A percentile compares a stretch with the other conserved stretches of the same genome.
These are phyloP conservation scores for Drosophila pachea DNA, from an alignment of 1,140 invertebrate genomes.

Conservation along the genomic window DNA sequence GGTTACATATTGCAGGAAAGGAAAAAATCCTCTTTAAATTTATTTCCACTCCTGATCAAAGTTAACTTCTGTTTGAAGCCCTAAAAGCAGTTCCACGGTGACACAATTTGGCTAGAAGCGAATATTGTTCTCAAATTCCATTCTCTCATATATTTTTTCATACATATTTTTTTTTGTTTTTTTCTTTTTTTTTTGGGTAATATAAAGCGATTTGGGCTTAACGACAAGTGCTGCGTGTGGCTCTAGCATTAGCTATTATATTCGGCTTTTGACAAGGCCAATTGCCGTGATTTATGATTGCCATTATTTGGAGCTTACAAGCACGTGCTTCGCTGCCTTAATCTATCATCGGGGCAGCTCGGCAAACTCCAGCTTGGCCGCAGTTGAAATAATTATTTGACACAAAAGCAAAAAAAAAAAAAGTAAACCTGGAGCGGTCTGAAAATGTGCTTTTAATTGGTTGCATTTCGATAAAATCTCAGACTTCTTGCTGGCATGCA, in stretches of 20 bases:
- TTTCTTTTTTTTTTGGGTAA: constrained; percentile 1
- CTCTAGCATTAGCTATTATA: constrained; percentile 53
- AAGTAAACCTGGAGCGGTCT: neutral
- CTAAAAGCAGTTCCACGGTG: too few relatives aligned
- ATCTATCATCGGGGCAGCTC: constrained; percentile 29
- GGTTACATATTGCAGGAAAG: too few relatives aligned
- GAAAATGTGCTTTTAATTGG: constrained; percentile 12
- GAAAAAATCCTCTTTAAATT: too few relatives aligned
- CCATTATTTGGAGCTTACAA: constrained; percentile 62
- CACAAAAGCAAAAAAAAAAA: constrained; percentile 5
- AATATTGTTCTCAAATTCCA: constrained; percentile 1
- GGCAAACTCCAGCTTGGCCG: constrained; percentile 34
- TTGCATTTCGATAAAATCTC: neutral
- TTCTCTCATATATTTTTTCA: neutral
- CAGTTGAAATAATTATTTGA: constrained; percentile 19
- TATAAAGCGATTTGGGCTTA: neutral
- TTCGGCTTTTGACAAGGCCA: constrained; percentile 61
- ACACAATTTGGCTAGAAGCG: neutral
- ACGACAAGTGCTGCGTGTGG: constrained; percentile 50
- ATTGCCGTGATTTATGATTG: constrained; percentile 63
- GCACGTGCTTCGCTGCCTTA: constrained; percentile 44
- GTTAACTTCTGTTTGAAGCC: too few relatives aligned
- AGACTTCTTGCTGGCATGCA: too few relatives aligned
- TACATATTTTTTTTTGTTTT: constrained; percentile 1
- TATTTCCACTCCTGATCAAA: too few relatives aligned